Conservation (phyloP, 2,113 vertebrate species). For the Xiphorhynchus elegans region DNA sequence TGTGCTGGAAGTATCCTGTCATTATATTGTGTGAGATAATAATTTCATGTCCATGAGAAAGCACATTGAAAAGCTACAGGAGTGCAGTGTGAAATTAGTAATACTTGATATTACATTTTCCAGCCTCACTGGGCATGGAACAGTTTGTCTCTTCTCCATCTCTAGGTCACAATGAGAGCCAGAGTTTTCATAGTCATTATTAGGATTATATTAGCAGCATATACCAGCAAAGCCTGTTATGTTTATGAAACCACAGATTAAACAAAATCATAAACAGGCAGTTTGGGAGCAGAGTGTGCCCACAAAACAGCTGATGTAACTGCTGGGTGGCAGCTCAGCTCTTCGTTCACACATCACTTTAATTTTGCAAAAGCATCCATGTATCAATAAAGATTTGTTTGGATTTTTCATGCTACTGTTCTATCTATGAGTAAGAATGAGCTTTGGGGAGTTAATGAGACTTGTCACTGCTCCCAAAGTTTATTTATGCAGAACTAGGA, state of each 20-base stretch:
- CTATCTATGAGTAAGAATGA: not conserved
- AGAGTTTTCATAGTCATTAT: not conserved
- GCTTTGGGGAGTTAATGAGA: not conserved
- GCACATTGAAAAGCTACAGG: not conserved
- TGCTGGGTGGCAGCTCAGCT: not conserved
- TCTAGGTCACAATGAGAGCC: not conserved
- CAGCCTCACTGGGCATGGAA: not conserved
- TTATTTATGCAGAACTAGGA: not conserved
- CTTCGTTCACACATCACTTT: not conserved
- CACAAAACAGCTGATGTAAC: not conserved
- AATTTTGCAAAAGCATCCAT: not conserved
- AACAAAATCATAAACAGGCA: not conserved
- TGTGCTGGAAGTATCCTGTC: not conserved
- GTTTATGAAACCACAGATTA: not conserved
- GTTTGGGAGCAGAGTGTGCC: not conserved
- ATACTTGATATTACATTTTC: not conserved
- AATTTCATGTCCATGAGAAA: not conserved
- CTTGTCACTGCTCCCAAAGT: not conserved
- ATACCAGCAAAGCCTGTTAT: not conserved
- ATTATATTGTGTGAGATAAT: not conserved
- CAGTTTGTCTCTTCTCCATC: not conserved
- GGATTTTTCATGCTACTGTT: not conserved
- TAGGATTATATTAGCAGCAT: not conserved
- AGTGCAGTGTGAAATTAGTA: not conserved
- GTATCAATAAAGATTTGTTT: not conserved